Evolutionary conservation across 2,113 vertebrate species (phyloP), one percentile per base, ranked within the genome.

Genomic region (Meleagris gallopavo): DNA sequence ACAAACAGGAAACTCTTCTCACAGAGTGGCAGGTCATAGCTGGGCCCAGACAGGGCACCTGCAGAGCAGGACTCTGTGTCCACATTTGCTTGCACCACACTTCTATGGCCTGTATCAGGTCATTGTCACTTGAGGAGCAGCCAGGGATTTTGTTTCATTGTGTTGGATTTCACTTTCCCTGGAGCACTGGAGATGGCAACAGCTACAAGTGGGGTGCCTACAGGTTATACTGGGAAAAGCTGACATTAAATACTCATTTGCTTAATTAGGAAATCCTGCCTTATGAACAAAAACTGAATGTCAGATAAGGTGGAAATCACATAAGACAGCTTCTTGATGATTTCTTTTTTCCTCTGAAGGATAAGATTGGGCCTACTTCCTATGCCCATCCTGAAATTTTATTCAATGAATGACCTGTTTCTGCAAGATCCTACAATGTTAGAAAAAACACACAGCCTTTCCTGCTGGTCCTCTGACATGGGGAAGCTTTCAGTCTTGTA

Each of bases 71-170:
- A 45, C 45, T 70, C 15, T 2, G 1, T 10, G 43, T 48, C n/a
- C 12, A 48, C 5, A 5, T 13, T 58, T 16, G 2, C 30, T 84
- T 52, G 10, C 32, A n/a, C 9, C 2, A 3, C 1, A 0, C 76
- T 79, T 65, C 62, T 19, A 27, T 15, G 2, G 5, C 10, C 9
- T 58, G 29, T 55, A 2, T 48, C 34, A 27, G 12, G 10, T 40
- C 24, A 18, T 14, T n/a, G 2, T 22, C 10, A 19, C 36, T 50
- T 36, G 25, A 85, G 14, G 2, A 73, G 4, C 20, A 83, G 27
- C 1, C 15, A 66, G 41, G n/a, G 89, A 11, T 22, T 58, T 40
- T 80, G 11, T 66, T 88, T 80, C 45, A 21, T 10, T 0, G 0
- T 3, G 0, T 8, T 64, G 7, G 10, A 40, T 72, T 82, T 87